Evolutionary conservation across 2,797 vertebrate species (phyloP), one percentile per base, ranked within the genome.

Genomic region (Columba guinea): DNA sequence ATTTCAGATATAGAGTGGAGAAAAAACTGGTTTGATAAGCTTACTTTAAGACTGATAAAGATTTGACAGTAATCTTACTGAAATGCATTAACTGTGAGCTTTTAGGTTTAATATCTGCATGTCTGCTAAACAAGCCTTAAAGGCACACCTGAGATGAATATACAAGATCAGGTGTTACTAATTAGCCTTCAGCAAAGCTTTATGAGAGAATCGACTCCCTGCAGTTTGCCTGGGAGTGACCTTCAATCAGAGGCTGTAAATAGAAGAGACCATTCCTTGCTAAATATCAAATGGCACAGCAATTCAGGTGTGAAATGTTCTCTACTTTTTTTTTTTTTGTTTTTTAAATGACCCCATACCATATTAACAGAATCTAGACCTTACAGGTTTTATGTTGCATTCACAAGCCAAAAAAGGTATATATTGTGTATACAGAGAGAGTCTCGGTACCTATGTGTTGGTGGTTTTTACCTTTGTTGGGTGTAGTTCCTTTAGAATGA

Each of bases 371-470:
- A 30, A 49, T 16, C 26, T 27, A 49, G 12, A 27, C 5, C 7
- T 63, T 9, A 3, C 3, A 35, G n/a, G 7, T 4, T 32, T 74
- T 23, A 13, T 18, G 27, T 64, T 22, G 39, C 26, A 35, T 35
- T 18, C 23, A 12, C 2, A 6, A 21, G 18, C 11, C 4, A 34
- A 32, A 52, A 58, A 56, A 27, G 18, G 2, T 49, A n/a, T 8
- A 22, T 39, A 10, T 14, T 58, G 23, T 2, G 6, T 27, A 23
- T 10, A 11, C 4, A 58, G 13, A 26, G 16, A n/a, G 9, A 30
- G 5, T 8, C 7, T 35, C 24, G 4, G 19, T 46, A 44, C 1
- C 3, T 73, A 1, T 11, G 2, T 12, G 3, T 18, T 3, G 13
- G 35, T n/a, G 24, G 24, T 0, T 58, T 88, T 77, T 52, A 6